Evolutionary conservation across 1,140 invertebrate species (phyloP), one percentile per base, ranked within the genome.

Genomic region (Atta cephalotes): DNA sequence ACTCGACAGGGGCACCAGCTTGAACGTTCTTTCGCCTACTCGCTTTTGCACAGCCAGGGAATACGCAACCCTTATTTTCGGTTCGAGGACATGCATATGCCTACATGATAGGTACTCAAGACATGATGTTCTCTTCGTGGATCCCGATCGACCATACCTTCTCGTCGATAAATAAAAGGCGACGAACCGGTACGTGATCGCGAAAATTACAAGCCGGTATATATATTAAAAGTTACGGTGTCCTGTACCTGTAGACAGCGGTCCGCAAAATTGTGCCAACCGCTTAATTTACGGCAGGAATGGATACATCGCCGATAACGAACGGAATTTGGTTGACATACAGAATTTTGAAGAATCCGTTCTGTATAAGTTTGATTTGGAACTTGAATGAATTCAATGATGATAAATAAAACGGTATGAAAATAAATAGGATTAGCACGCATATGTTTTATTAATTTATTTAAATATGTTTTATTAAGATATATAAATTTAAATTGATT

Each of bases 51-150:
- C 45, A 18, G 71, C 71, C 5, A 77, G n/a, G 31, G n/a, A 84
- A 25, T 58, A 63, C 58, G 63, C 84, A 80, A 86, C 76, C 84
- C 74, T 86, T 86, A 86, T 70, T 86, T 68, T 68, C 14, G 63
- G n/a, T 9, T 65, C 58, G 71, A 35, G 60, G n/a, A 85, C n/a
- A 49, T 14, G 21, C 31, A 51, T 31, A 25, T 35, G 49, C 45
- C 45, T 62, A 74, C 49, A 21, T 45, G 51, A 74, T 49, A 65
- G 16, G 31, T 18, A 51, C 63, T 81, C 25, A 25, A 81, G 25
- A 62, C 66, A 65, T 10, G 49, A 18, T 45, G 35, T n/a, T 14
- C 45, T n/a, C 31, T 25, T 49, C 4, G 49, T 18, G 28, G 49
- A 35, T n/a, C 10, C 6, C 31, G 53, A 60, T 84, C 81, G 12